phyloP scores from a whole-genome alignment of 2,797 vertebrate species.

The Brotula barbata region DNA sequence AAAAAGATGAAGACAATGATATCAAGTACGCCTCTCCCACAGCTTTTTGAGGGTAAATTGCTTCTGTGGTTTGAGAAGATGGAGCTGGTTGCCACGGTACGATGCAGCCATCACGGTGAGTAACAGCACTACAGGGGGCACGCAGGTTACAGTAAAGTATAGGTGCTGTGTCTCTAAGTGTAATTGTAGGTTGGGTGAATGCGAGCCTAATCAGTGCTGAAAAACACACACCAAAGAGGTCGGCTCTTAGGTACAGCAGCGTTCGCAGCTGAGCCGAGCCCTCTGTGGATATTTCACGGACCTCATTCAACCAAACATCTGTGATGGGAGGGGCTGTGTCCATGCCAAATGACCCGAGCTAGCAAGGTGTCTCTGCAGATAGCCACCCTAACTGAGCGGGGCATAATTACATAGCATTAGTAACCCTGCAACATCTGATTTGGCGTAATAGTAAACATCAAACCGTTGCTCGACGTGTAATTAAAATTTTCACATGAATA shows the following conservation, averaged over 20 bases:
- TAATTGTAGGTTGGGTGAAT: slow-evolving; percentile 25
- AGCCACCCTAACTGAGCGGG: slow-evolving; percentile 15
- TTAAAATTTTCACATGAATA: neutral
- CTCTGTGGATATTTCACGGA: slow-evolving; percentile 34
- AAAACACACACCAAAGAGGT: neutral
- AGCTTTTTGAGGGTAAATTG: slow-evolving; percentile 31
- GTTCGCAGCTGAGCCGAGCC: slow-evolving; percentile 11
- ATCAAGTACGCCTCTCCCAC: slow-evolving; percentile 20
- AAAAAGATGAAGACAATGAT: slow-evolving; percentile 27
- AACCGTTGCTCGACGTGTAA: neutral
- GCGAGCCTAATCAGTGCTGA: slow-evolving; percentile 20
- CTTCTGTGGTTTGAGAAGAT: slow-evolving; percentile 42
- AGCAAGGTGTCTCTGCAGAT: slow-evolving; percentile 7
- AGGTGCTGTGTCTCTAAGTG: slow-evolving; percentile 5
- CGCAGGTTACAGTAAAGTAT: slow-evolving; percentile 17
- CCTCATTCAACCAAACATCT: slow-evolving; percentile 45
- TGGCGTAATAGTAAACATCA: neutral
- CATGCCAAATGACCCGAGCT: slow-evolving; percentile 26
- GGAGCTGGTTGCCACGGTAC: slow-evolving; percentile 18
- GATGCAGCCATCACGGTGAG: slow-evolving; percentile 26
- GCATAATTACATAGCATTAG: slow-evolving; percentile 1
- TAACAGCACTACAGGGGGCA: slow-evolving; percentile 8
- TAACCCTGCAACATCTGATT: slow-evolving; percentile 3
- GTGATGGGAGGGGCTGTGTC: slow-evolving; percentile 17
- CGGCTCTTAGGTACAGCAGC: slow-evolving; percentile 5